phyloP scores from a whole-genome alignment of 1,140 invertebrate species.

The Proctacanthus coquilletti region DNA sequence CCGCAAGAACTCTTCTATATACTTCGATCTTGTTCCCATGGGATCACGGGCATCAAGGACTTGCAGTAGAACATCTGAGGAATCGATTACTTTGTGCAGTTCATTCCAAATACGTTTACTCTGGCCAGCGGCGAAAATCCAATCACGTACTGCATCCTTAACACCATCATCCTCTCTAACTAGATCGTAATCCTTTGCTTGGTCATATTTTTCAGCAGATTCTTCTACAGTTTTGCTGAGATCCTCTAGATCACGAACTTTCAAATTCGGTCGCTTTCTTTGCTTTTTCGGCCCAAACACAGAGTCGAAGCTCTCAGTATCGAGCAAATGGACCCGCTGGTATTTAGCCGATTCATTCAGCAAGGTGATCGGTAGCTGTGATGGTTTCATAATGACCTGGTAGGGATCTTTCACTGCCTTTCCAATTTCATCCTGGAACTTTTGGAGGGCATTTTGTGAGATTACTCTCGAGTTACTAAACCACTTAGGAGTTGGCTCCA shows the following conservation, averaged over 20 bases:
- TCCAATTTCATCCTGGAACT: slow-evolving; percentile 92
- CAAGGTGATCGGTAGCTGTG: slow-evolving; percentile 84
- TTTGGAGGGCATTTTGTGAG: slow-evolving; percentile 86
- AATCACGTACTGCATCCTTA: slow-evolving; percentile 55
- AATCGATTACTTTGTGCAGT: slow-evolving; percentile 98
- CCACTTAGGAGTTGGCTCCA: slow-evolving; percentile 97
- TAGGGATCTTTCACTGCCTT: slow-evolving; percentile 92
- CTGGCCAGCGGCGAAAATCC: slow-evolving; percentile 85
- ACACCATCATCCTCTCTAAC: slow-evolving; percentile 67
- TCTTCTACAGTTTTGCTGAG: slow-evolving; percentile 53
- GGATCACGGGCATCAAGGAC: slow-evolving; percentile 90
- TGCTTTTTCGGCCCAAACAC: slow-evolving; percentile 92
- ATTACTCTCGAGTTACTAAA: slow-evolving; percentile 90
- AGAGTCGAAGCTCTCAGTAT: slow-evolving; percentile 85
- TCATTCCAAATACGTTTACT: slow-evolving; percentile 99
- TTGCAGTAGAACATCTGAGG: slow-evolving; percentile 93
- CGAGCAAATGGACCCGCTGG: slow-evolving; percentile 82
- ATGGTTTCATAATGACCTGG: slow-evolving; percentile 93
- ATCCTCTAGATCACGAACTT: slow-evolving; percentile 52
- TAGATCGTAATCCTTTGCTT: slow-evolving; percentile 66
- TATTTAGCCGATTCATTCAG: slow-evolving; percentile 88
- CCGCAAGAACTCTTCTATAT: slow-evolving; percentile 78
- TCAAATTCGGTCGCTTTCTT: slow-evolving; percentile 79
- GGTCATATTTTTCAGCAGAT: slow-evolving; percentile 59
- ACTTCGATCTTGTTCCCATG: slow-evolving; percentile 82